Percentiles rank a stretch among this genome's conserved stretches.
Evolutionary conservation across 2,888 invertebrate species (phyloP).

Genomic region (Lapara coniferarum): DNA sequence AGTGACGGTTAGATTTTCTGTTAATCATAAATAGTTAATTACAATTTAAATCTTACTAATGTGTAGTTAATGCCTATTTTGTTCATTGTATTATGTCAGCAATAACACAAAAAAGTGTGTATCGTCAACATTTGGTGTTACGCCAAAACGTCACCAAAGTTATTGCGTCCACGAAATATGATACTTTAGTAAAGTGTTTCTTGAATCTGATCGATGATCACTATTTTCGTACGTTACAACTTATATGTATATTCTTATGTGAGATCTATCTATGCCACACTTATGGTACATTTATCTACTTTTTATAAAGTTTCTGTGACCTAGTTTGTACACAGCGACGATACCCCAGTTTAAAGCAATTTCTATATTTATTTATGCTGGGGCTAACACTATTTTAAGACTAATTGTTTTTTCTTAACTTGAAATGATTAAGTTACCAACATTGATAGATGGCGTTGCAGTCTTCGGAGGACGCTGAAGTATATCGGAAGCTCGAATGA

Average conservation of each 20-base stretch:
- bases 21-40: no score
- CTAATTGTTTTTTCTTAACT: no score
- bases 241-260: not conserved
- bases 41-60: no score
- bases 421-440: no score
- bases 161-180: not conserved
- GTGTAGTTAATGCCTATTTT: no score
- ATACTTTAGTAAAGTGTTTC: conserved; percentile 20
- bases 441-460: no score
- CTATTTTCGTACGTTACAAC: not conserved
- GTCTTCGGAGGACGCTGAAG: no score
- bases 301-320: not conserved
- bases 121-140: conserved; percentile 8
- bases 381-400: no score
- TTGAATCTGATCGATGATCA: conserved; percentile 12
- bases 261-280: not conserved
- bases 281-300: not conserved
- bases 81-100: not conserved
- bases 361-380: not conserved
- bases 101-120: conserved; percentile 5
- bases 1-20: no score
- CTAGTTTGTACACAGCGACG: not conserved
- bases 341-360: not conserved
- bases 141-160: conserved; percentile 7
- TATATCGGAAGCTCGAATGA: no score